Base-by-base conservation (phyloP, 2,797 vertebrate genomes). In the Acridotheres tristis region DNA sequence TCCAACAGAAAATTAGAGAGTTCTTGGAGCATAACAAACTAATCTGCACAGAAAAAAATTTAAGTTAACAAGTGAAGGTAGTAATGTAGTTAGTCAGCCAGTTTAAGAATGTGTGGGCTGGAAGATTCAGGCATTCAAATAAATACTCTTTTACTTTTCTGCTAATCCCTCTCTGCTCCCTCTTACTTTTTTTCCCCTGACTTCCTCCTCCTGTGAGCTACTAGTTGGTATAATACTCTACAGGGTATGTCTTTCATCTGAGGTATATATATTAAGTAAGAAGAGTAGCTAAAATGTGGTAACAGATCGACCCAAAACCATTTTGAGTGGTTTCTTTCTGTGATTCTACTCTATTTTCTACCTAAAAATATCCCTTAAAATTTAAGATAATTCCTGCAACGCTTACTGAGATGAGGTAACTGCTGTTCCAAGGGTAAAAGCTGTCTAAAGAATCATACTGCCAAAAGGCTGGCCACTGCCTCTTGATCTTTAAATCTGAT, bases 141-240 rank as follows among this genome's bases (percentile, higher is more conserved):
- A 94, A 93, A 89, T 26, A 63, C 32, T 89, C 67, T 92, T 85
- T 88, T 85, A 59, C 73, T 87, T 84, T 95, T 93, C 88, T 89
- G 58, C 51, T 95, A 94, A 88, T 94, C 85, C 30, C 23, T 86
- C 20, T 89, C 58, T 72, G 9, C 25, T 93, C 51, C 26, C 34
- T 93, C 58, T 88, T 93, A 71, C n/a, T 54, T 79, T 71, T 81
- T 50, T 55, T 15, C 1, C 1, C 25, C 20, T 0, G 10, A 25
- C 59, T 68, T 91, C 47, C 26, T 84, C 69, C 40, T 88, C 21
- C 78, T 68, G 13, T 81, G 63, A 87, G 32, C 18, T 79, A 36
- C 29, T 84, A 86, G 45, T 57, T 62, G 7, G 3, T 53, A 2
- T 45, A 92, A 91, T 59, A 47, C 22, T 65, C 11, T 34, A 61